Evolutionary conservation across 2,113 vertebrate species (phyloP).

Genomic region (Onychostoma macrolepis): DNA sequence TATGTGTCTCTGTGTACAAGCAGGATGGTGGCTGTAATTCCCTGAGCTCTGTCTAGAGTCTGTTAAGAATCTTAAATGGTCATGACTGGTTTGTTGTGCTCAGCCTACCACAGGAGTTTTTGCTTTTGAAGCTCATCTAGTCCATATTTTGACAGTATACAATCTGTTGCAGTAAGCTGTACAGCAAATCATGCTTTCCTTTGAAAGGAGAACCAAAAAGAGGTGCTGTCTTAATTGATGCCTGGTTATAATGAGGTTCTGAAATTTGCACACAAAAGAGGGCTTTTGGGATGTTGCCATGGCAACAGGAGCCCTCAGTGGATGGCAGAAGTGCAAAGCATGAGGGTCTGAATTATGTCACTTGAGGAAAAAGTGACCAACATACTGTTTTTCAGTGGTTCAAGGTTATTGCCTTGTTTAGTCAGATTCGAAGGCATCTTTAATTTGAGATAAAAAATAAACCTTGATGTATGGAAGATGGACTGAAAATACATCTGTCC

Average conservation of each 20-base stretch:
- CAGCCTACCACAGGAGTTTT: background rate
- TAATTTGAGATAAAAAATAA: background rate
- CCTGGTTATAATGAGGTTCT: constrained; percentile 26
- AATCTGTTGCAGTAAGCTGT: background rate
- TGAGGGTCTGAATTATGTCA: background rate
- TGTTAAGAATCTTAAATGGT: background rate
- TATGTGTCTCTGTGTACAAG: background rate
- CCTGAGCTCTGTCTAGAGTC: background rate
- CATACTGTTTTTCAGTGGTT: background rate
- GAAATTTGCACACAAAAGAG: background rate
- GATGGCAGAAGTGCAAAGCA: constrained; percentile 8
- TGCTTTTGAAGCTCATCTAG: background rate
- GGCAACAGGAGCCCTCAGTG: constrained; percentile 33
- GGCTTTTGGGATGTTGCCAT: constrained; percentile 36
- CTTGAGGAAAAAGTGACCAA: background rate
- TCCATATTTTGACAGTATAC: background rate
- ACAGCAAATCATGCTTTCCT: background rate
- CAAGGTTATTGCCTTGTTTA: background rate
- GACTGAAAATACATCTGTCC: background rate
- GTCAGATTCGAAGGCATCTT: background rate
- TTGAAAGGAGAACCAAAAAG: background rate
- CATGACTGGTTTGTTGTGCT: background rate
- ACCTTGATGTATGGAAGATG: background rate
- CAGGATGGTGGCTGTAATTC: background rate
- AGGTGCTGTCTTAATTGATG: constrained; percentile 9